Base-by-base conservation (phyloP, 2,888 invertebrate species). In the Brassicogethes aeneus region DNA sequence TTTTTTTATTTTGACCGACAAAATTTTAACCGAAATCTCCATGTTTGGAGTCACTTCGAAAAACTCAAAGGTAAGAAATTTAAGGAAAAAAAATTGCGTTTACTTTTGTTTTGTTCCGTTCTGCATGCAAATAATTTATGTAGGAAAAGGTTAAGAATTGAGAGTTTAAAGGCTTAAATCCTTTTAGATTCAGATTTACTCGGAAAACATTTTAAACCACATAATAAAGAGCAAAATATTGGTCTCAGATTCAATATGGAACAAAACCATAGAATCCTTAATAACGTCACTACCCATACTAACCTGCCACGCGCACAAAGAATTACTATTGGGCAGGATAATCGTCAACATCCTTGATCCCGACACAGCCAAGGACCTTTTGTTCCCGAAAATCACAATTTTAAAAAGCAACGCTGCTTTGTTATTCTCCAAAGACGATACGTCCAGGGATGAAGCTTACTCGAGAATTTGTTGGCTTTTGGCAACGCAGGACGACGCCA, bases 281-380 rank as follows among this genome's bases (percentile, higher is more conserved):
- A 57, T 78, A 48, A 76, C 80, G 0, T 69, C 75, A 1, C 58
- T 82, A 31, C 80, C 82, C 1, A 61, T 82, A 35, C 56, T 84
- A 36, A 74, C 79, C 37, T 77, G 77, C 13, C 72, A 76, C 50
- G 74, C 76, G 0, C 70, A 52, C 64, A 75, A 64, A 67, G 71
- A 51, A 59, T 74, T 59, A 8, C 33, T 65, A 42, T 48, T 74
- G 61, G 82, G 82, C 0, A 72, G 77, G 59, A 73, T 77, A 2
- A 68, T 83, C 36, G 70, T 78, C 45, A 76, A 76, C 54, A 75
- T 82, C 15, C 62, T 81, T 12, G 81, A 83, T 59, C 72, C 73
- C 0, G 81, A 82, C 48, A 71, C 77, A 54, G 77, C 77, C 1
- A 68, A 71, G 34, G 70, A 72, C 43, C 72, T 80, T 68, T 71